Evolutionary conservation across 2,888 invertebrate species (phyloP).

Genomic region (Lasioglossum leucozonium): DNA sequence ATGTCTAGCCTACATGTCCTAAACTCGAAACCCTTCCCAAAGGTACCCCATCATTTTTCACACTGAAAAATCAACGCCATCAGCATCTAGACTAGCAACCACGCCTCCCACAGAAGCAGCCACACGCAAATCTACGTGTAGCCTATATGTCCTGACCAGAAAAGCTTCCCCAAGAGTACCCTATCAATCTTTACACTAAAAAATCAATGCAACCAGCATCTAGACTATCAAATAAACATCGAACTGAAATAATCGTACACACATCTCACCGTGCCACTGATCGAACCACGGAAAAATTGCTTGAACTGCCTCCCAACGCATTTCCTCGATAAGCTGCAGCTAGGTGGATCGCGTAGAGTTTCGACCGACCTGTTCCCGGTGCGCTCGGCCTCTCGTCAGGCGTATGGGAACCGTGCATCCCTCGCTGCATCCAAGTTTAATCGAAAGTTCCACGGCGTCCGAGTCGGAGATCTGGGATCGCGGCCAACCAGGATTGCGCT

Average conservation of each 20-base stretch:
- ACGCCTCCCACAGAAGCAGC: not conserved
- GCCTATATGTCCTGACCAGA: too few species aligned
- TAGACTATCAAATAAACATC: too few species aligned
- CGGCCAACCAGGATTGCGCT: slow-evolving; percentile 4
- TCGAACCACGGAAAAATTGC: too few species aligned
- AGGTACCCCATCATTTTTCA: not conserved
- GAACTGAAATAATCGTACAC: too few species aligned
- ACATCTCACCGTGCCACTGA: too few species aligned
- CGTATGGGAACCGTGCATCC: slow-evolving; percentile 6
- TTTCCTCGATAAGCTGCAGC: not conserved
- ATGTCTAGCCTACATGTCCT: not conserved
- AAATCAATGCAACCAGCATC: too few species aligned
- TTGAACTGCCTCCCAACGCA: not conserved
- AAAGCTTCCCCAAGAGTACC: too few species aligned
- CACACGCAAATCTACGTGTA: not conserved
- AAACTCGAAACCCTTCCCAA: not conserved
- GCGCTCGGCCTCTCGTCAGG: not conserved
- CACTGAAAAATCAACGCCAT: not conserved
- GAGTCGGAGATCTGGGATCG: slow-evolving; percentile 12
- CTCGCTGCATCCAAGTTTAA: slow-evolving; percentile 22
- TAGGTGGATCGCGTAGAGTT: not conserved
- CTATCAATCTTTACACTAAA: too few species aligned
- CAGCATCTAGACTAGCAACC: not conserved
- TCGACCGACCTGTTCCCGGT: not conserved
- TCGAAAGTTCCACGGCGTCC: slow-evolving; percentile 7